These are phyloP conservation scores for Xyrauchen texanus DNA, from an alignment of 2,113 vertebrate genomes.

Conservation along the genomic window DNA sequence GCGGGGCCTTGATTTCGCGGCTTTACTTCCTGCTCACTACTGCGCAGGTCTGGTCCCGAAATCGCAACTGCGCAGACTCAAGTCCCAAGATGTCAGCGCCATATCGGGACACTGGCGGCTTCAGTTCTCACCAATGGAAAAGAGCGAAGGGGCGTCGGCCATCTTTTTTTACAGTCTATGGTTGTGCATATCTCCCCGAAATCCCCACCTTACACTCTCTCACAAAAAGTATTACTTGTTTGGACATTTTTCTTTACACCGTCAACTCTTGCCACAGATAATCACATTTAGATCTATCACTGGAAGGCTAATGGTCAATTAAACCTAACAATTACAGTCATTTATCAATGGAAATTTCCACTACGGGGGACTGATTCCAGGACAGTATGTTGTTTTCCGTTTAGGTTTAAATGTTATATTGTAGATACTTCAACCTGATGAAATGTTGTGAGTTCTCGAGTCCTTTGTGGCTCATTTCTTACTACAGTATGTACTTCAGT, in stretches of 20 bases:
- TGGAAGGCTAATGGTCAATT: conserved; percentile 8
- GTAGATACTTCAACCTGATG: conserved; percentile 11
- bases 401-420: not conserved
- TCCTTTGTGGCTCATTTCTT: conserved; percentile 6
- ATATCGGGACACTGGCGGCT: too few species aligned
- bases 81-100: too few species aligned
- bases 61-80: too few species aligned
- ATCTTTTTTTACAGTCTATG: too few species aligned
- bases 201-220: conserved; percentile 24
- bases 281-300: conserved; percentile 49
- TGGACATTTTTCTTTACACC: conserved; percentile 24
- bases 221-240: conserved; percentile 27
- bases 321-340: conserved; percentile 48
- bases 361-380: not conserved
- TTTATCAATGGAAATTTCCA: not conserved
- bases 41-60: too few species aligned
- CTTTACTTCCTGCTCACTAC: too few species aligned
- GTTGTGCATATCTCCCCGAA: not conserved
- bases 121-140: too few species aligned
- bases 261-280: conserved; percentile 36
- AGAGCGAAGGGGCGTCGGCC: too few species aligned
- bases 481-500: not conserved
- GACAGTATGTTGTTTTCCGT: conserved; percentile 21
- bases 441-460: not conserved
- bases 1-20: too few species aligned